phyloP scores from a whole-genome alignment of 2,113 vertebrate species.

The Pristiophorus japonicus region DNA sequence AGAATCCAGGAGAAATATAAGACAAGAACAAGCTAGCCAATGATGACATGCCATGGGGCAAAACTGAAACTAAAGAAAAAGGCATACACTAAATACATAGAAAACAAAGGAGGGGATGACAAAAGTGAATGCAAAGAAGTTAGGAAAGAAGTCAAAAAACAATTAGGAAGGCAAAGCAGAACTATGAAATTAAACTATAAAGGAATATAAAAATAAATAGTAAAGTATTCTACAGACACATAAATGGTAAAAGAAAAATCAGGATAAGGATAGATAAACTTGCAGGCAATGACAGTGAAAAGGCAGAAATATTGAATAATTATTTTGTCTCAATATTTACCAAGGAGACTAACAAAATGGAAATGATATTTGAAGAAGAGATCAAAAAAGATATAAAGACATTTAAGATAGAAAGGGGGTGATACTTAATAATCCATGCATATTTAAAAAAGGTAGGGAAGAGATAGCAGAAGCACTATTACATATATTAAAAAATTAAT shows the following conservation, averaged over 20 bases:
- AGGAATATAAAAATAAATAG: neutral
- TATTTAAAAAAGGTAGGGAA: too few relatives aligned
- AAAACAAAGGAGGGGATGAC: neutral
- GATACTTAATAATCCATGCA: too few relatives aligned
- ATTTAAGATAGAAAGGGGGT: neutral
- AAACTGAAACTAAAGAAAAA: neutral
- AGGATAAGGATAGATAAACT: neutral
- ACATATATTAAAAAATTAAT: too few relatives aligned
- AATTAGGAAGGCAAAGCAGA: neutral
- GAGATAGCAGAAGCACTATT: too few relatives aligned
- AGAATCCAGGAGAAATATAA: neutral
- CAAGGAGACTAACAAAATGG: neutral
- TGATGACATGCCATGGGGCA: neutral
- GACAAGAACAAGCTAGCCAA: neutral
- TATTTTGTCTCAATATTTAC: neutral
- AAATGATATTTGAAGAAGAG: neutral
- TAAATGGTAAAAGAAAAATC: neutral
- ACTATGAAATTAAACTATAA: neutral
- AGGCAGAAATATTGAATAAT: neutral
- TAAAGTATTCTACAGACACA: neutral
- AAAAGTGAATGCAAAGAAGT: neutral
- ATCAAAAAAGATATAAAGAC: too few relatives aligned
- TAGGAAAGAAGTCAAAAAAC: neutral
- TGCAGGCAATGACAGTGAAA: neutral
- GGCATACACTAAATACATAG: neutral